Evolutionary conservation across 2,113 vertebrate species (phyloP).

Genomic region (Festucalex cinctus): DNA sequence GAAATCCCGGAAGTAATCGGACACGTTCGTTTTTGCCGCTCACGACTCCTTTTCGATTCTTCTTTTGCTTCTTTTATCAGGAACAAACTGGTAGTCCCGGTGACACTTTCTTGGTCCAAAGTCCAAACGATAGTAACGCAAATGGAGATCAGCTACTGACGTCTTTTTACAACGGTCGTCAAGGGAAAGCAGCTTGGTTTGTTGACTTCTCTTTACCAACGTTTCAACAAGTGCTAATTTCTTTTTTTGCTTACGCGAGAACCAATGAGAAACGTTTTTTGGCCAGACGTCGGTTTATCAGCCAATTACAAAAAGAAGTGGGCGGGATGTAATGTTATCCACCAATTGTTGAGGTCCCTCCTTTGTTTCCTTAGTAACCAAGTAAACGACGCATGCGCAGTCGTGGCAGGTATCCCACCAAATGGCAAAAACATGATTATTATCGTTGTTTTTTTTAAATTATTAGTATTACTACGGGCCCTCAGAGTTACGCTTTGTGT

Average conservation of each 20-base stretch:
- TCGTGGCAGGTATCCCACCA: neutral
- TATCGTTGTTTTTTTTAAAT: too few relatives aligned
- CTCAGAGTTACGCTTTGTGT: constrained; percentile 32
- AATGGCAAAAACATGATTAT: too few relatives aligned
- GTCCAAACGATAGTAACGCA: neutral
- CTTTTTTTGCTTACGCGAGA: neutral
- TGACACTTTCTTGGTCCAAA: neutral
- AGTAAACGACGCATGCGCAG: constrained; percentile 43
- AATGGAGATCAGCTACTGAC: neutral
- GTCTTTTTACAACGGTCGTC: neutral
- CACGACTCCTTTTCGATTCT: neutral
- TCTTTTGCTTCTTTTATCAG: too few relatives aligned
- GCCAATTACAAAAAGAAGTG: neutral
- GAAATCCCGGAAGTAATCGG: neutral
- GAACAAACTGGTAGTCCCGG: neutral
- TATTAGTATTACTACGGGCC: accelerated
- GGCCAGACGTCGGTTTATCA: neutral
- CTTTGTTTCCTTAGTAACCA: constrained; percentile 63
- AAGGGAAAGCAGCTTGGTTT: neutral
- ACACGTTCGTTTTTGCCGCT: neutral
- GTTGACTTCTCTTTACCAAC: neutral
- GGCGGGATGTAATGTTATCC: constrained; percentile 11
- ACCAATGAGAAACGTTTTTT: neutral
- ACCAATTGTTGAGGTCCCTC: constrained; percentile 32
- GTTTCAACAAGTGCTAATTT: neutral